Evolutionary conservation across 2,113 vertebrate genomes (phyloP).

Genomic region (Xenotilapia caudafasciata): DNA sequence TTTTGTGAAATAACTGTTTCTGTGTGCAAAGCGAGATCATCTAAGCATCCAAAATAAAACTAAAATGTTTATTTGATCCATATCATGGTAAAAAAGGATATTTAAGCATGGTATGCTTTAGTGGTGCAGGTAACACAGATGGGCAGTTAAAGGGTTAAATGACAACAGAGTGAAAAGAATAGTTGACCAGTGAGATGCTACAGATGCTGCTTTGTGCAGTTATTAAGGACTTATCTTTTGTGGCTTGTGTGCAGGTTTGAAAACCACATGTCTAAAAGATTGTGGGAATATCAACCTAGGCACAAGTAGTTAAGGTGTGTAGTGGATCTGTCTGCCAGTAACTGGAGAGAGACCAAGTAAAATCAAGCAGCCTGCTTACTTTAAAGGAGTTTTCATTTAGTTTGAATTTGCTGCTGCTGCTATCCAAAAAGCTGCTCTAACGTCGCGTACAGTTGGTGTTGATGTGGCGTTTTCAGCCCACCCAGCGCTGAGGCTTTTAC

Average conservation of each 20-base stretch:
- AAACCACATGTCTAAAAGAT: not conserved
- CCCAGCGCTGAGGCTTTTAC: not conserved
- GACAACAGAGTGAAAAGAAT: not conserved
- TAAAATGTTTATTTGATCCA: not conserved
- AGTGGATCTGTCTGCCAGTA: not conserved
- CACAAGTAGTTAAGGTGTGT: not conserved
- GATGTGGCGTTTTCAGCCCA: not conserved
- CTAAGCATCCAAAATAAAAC: not conserved
- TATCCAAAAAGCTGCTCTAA: not conserved
- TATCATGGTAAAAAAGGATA: not conserved
- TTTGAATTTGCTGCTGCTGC: not conserved
- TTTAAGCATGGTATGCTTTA: not conserved
- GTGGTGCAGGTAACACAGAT: not conserved
- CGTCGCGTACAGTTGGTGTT: not conserved
- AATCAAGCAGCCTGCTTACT: not conserved
- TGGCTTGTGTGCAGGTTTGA: not conserved
- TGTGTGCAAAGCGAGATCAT: not conserved
- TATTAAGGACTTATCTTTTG: not conserved
- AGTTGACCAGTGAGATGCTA: not conserved
- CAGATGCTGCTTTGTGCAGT: not conserved
- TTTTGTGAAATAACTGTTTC: not conserved
- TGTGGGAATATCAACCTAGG: not conserved
- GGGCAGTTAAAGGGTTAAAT: not conserved
- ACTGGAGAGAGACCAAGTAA: not conserved
- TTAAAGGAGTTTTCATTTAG: not conserved